Evolutionary conservation across 2,113 vertebrate species (phyloP).

Genomic region (Semnornis frantzii): DNA sequence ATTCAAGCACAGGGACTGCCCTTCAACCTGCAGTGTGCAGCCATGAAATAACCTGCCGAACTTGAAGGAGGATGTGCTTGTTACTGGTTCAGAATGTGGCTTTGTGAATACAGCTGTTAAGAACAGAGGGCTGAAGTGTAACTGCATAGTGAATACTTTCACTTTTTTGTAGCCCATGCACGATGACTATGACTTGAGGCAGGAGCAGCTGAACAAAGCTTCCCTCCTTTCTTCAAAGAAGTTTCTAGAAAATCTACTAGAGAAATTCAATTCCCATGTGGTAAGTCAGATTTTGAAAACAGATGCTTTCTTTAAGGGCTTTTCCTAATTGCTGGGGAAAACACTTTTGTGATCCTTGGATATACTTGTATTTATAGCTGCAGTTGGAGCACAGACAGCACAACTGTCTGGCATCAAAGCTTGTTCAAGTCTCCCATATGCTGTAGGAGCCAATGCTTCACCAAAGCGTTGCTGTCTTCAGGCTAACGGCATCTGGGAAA

Average conservation of each 20-base stretch:
- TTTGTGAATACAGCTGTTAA: neutral
- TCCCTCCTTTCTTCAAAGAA: constrained; percentile 98
- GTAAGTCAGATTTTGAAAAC: constrained; percentile 72
- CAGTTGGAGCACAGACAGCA: neutral
- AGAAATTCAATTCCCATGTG: constrained; percentile 98
- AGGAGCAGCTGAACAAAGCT: constrained; percentile 98
- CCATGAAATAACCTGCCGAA: neutral
- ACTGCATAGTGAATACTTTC: neutral
- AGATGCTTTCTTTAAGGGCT: neutral
- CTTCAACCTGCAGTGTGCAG: neutral
- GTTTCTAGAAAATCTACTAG: constrained; percentile 97
- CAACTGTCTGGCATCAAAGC: neutral
- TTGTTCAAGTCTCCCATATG: neutral
- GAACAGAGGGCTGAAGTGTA: neutral
- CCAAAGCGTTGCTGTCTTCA: neutral
- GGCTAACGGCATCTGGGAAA: neutral
- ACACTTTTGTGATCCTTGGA: neutral
- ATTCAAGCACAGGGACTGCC: neutral
- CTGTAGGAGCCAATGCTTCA: neutral
- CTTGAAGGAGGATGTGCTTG: neutral
- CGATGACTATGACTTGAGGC: constrained; percentile 97
- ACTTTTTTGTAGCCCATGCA: constrained; percentile 89
- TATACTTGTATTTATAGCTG: neutral
- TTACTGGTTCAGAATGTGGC: neutral
- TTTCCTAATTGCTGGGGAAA: neutral